Percentiles rank a stretch among this genome's conserved stretches.
These are phyloP conservation scores for Hylyphantes graminicola DNA, from an alignment of 1,140 invertebrate genomes.

Conservation along the genomic window DNA sequence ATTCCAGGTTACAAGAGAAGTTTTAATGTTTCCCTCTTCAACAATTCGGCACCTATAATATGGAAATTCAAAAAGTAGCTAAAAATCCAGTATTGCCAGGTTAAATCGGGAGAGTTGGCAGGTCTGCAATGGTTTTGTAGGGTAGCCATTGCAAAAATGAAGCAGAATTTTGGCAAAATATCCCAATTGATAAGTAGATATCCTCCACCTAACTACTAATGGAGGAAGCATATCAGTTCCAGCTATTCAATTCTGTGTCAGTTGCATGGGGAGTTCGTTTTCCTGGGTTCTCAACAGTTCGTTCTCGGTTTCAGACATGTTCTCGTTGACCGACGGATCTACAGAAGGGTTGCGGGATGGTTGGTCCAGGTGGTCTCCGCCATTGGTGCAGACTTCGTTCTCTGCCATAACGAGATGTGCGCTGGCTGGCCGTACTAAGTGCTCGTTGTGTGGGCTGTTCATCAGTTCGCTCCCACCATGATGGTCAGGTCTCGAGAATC, in stretches of 20 bases:
- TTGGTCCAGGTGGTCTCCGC: conserved; percentile 48
- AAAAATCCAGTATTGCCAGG: too few relatives aligned
- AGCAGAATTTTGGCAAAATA: too few relatives aligned
- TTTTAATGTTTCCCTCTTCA: too few relatives aligned
- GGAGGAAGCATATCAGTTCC: too few relatives aligned
- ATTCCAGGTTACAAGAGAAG: too few relatives aligned
- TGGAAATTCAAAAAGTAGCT: too few relatives aligned
- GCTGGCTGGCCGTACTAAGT: conserved; percentile 26
- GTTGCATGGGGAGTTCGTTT: conserved; percentile 49
- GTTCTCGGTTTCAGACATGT: conserved; percentile 35
- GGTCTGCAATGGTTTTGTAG: too few relatives aligned
- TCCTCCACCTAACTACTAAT: too few relatives aligned
- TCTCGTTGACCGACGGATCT: conserved; percentile 40
- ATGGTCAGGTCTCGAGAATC: conserved; percentile 47
- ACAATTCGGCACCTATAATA: too few relatives aligned
- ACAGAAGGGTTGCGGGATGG: conserved; percentile 51
- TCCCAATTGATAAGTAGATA: too few relatives aligned
- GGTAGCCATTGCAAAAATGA: too few relatives aligned
- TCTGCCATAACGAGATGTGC: conserved; percentile 26
- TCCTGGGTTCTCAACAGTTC: conserved; percentile 43
- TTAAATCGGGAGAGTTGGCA: too few relatives aligned
- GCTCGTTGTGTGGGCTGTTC: conserved; percentile 49
- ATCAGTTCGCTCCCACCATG: conserved; percentile 50
- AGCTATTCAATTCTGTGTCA: conserved; percentile 29
- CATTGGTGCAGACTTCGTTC: conserved; percentile 45